These are phyloP conservation scores for Gopherus evgoodei DNA, from an alignment of 2,113 vertebrate species.

Conservation along the genomic window DNA sequence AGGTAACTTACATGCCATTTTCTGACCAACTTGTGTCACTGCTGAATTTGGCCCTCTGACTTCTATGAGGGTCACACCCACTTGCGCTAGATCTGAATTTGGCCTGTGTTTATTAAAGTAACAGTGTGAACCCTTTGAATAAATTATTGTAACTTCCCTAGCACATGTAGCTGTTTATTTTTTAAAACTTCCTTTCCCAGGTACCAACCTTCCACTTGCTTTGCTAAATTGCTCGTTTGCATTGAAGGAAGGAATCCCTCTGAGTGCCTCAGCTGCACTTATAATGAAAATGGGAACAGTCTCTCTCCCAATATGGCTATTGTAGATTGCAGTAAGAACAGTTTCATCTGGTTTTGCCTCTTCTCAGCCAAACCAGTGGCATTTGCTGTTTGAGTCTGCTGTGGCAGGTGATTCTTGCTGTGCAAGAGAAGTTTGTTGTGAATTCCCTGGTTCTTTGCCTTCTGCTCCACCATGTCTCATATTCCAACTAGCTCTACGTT, in stretches of 20 bases:
- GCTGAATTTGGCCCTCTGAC: neutral
- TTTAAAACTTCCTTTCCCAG: neutral
- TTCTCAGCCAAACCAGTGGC: conserved; percentile 54
- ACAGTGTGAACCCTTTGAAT: neutral
- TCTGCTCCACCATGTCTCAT: neutral
- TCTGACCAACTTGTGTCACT: neutral
- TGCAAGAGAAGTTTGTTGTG: neutral
- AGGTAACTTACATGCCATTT: neutral
- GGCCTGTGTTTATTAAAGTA: neutral
- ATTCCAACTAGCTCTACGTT: neutral
- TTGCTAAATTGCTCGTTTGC: neutral
- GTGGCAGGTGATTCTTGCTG: neutral
- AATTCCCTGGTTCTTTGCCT: neutral
- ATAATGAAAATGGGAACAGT: neutral
- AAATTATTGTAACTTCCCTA: neutral
- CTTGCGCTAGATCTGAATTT: neutral
- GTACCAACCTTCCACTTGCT: neutral
- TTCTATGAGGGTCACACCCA: neutral
- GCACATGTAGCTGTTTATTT: neutral
- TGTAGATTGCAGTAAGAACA: neutral
- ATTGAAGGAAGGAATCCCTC: neutral
- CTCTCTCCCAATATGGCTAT: neutral
- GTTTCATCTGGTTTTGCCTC: neutral
- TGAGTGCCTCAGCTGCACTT: neutral
- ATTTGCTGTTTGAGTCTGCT: conserved; percentile 8